These are phyloP conservation scores for Oncorhynchus gorbuscha DNA, from an alignment of 2,113 vertebrate genomes.

Conservation along the genomic window DNA sequence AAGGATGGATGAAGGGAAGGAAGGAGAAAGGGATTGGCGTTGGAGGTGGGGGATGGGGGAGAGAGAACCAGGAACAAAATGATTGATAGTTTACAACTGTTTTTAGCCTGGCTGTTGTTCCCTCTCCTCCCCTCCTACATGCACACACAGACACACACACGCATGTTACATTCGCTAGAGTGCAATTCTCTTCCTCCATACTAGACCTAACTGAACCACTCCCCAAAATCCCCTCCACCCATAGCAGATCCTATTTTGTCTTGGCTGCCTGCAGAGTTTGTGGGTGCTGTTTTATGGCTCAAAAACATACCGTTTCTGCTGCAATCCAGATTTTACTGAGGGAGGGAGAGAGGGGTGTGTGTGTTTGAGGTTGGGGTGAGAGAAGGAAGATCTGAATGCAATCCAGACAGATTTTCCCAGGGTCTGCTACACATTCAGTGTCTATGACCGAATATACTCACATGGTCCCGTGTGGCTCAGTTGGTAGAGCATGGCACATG, in stretches of 20 bases:
- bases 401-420: constrained; percentile 53
- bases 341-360: not conserved
- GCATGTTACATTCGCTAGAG: not conserved
- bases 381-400: constrained; percentile 35
- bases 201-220: constrained; percentile 50
- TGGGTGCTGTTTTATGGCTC: constrained; percentile 36
- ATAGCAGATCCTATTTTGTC: constrained; percentile 42
- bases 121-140: constrained; percentile 11
- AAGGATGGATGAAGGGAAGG: too few species aligned
- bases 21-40: constrained; percentile 29
- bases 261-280: constrained; percentile 35
- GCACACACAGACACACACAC: constrained; percentile 10
- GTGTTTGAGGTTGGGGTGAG: not conserved
- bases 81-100: constrained; percentile 59
- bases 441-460: constrained; percentile 41
- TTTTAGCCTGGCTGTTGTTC: constrained; percentile 51
- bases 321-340: constrained; percentile 21
- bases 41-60: constrained; percentile 58
- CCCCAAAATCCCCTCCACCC: constrained; percentile 20
- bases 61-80: constrained; percentile 55
- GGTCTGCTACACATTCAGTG: constrained; percentile 26
- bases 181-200: not conserved
- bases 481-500: too few species aligned
- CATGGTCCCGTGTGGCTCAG: not conserved
- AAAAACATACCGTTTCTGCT: constrained; percentile 58